phyloP scores from a whole-genome alignment of 1,140 invertebrate genomes.

The Chlorops oryzae region DNA sequence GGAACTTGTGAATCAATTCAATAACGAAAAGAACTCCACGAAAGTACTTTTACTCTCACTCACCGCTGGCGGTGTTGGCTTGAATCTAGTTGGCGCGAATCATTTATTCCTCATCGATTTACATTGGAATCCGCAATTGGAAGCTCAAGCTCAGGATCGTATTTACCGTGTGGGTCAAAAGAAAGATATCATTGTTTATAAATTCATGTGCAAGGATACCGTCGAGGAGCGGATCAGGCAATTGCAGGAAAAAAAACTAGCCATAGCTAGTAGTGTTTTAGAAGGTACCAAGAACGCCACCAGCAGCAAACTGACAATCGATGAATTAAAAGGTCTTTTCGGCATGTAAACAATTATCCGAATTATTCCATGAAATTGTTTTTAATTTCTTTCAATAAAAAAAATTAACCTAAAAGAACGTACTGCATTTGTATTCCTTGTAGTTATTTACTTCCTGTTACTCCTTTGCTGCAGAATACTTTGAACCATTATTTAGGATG shows the following conservation, averaged over 20 bases:
- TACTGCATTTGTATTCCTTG: too few relatives aligned
- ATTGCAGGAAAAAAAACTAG: constrained; percentile 73
- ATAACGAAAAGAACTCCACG: constrained; percentile 54
- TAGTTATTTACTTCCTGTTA: too few relatives aligned
- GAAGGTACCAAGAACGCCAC: constrained; percentile 56
- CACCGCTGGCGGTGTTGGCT: constrained; percentile 82
- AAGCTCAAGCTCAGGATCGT: constrained; percentile 85
- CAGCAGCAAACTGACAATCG: constrained; percentile 63
- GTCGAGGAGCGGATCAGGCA: constrained; percentile 77
- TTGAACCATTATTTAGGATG: too few relatives aligned
- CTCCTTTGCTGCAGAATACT: too few relatives aligned
- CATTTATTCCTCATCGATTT: constrained; percentile 84
- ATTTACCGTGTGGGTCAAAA: constrained; percentile 85
- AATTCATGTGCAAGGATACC: constrained; percentile 76
- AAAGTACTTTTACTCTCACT: constrained; percentile 72
- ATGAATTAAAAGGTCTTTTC: constrained; percentile 75
- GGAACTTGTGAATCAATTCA: constrained; percentile 65
- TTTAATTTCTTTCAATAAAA: too few relatives aligned
- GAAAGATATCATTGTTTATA: constrained; percentile 76
- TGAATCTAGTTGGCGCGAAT: constrained; percentile 86
- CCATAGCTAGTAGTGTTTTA: constrained; percentile 70
- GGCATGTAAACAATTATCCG: constrained; percentile 58
- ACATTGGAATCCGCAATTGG: constrained; percentile 94
- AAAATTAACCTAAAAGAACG: too few relatives aligned
- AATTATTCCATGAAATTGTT: too few relatives aligned